These are phyloP conservation scores for Oligia strigilis DNA, from an alignment of 2,888 invertebrate species.

Conservation along the genomic window DNA sequence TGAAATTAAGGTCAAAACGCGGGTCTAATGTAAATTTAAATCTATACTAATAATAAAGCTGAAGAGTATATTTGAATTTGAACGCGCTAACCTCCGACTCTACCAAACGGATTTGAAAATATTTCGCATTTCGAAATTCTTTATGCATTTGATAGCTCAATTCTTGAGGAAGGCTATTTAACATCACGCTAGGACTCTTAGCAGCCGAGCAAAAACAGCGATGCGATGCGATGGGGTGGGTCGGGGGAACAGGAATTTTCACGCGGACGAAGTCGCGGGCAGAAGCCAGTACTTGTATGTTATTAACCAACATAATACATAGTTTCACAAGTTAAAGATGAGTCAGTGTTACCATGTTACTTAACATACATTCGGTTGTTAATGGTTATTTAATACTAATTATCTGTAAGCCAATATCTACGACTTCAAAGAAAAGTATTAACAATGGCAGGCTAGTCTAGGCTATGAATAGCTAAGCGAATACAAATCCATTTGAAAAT, in stretches of 20 bases:
- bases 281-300: neutral
- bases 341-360: slow-evolving; percentile 1
- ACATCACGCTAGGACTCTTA: too few relatives aligned
- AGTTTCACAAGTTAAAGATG: neutral
- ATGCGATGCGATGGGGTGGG: too few relatives aligned
- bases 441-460: slow-evolving; percentile 25
- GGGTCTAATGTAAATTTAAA: neutral
- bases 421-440: slow-evolving; percentile 1
- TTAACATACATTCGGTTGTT: slow-evolving; percentile 7
- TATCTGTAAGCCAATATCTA: neutral
- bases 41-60: too few relatives aligned
- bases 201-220: too few relatives aligned
- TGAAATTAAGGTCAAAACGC: neutral
- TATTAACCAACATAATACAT: neutral
- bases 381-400: slow-evolving; percentile 6
- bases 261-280: too few relatives aligned
- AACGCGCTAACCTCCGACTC: too few relatives aligned
- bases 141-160: too few relatives aligned
- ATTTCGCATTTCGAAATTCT: too few relatives aligned
- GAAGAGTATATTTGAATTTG: too few relatives aligned
- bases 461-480: slow-evolving; percentile 35
- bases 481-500: slow-evolving; percentile 56
- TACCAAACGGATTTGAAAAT: too few relatives aligned
- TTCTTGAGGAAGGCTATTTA: too few relatives aligned
- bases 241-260: too few relatives aligned